A percentile compares a stretch with the other conserved stretches of the same genome.
These are phyloP conservation scores for Argyrosomus japonicus DNA, from an alignment of 2,113 vertebrate species.

Conservation along the genomic window DNA sequence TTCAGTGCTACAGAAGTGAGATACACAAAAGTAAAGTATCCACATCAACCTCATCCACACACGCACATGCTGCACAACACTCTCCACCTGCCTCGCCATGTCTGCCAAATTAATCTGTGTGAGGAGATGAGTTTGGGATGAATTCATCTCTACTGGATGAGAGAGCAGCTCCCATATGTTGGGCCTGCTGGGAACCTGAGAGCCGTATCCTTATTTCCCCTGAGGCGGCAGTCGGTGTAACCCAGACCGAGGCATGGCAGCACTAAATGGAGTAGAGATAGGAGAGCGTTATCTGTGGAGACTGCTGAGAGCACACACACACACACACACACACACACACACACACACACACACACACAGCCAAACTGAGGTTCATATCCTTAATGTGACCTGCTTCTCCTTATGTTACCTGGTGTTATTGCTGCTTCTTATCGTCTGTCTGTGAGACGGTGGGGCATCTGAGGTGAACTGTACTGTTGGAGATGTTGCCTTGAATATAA, in stretches of 20 bases:
- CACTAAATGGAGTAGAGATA: conserved; percentile 71
- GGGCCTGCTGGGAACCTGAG: conserved; percentile 72
- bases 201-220: conserved; percentile 76
- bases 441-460: conserved; percentile 21
- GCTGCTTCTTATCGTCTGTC: conserved; percentile 51
- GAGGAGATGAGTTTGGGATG: conserved; percentile 77
- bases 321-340: conserved; percentile 21
- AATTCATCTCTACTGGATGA: conserved; percentile 70
- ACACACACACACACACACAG: conserved; percentile 4
- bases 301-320: conserved; percentile 32
- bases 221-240: conserved; percentile 54
- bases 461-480: conserved; percentile 46
- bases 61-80: conserved; percentile 57
- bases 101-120: conserved; percentile 74
- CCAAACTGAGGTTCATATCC: conserved; percentile 60
- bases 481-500: conserved; percentile 51
- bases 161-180: conserved; percentile 74
- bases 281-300: conserved; percentile 65
- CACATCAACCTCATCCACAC: conserved; percentile 60
- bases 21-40: conserved; percentile 46
- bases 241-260: conserved; percentile 63
- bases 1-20: conserved; percentile 30
- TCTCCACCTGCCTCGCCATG: conserved; percentile 68
- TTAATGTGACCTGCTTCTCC: conserved; percentile 71
- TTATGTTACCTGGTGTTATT: conserved; percentile 64